Evolutionary conservation across 2,888 invertebrate genomes (phyloP), one percentile per base, ranked within the genome.

Genomic region (Hemithea aestivaria): DNA sequence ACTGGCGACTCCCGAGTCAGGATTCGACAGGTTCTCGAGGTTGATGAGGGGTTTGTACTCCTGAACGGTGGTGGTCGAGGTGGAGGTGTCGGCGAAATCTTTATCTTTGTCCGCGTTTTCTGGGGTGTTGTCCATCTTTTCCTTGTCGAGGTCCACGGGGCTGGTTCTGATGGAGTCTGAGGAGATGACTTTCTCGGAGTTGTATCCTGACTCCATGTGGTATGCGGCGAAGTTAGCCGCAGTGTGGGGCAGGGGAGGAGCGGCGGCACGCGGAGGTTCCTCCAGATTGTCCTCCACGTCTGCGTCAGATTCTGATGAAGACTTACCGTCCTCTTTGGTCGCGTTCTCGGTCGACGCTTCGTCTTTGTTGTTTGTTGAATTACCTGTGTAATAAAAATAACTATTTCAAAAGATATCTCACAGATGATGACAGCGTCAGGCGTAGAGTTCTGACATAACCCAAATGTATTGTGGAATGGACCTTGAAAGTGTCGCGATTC

Each of bases 211-310:
- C 61, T 93, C 93, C 62, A 89, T 88, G 56, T 83, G 83, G 62
- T 84, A 85, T 2, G 81, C 75, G 1, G 87, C 83, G 55, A 87
- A 87, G 79, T 79, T 79, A 47, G 88, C 71, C 28, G 87, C 71
- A 7, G 80, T 72, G 57, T 87, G 73, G 0, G 80, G 71, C n/a
- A 75, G 56, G 23, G 75, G 65, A 37, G 72, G 74, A 0, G 75
- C 60, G n/a, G 73, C 62, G 4, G 66, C 66, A 1, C 51, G 34
- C n/a, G 51, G 48, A 0, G 42, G 31, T 9, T 48, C 49, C 11
- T 52, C 52, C 1, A 91, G 73, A 62, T 94, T 94, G 61, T 94
- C 94, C 71, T 95, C 95, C 0, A 94, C 89, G 62, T 95, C 95
- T 0, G 94, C 94, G 64, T 94, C 94, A 1, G 93, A 94, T 61